Evolutionary conservation across 1,140 invertebrate genomes (phyloP), one percentile per base, ranked within the genome.

Genomic region (Drosophila oshimai): DNA sequence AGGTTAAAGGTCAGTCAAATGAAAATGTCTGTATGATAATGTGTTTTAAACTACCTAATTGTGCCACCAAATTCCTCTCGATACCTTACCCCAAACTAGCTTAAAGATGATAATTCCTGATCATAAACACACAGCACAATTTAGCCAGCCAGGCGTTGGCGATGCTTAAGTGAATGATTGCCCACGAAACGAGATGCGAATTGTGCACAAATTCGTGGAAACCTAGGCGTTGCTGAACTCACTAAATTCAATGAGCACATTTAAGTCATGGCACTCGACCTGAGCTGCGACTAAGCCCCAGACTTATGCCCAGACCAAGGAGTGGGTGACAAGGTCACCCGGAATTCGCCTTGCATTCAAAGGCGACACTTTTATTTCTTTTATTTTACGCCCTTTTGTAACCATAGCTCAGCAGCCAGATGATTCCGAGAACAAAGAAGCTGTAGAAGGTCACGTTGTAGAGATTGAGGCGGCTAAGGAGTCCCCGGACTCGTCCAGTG

Each of bases 131-230:
- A 71, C 34, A 29, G 51, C 49, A 24, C 62, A 84, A 81, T 77
- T 83, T 83, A 39, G 47, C 44, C 47, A 57, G 33, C 31, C 31
- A 62, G 64, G 54, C 77, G 77, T 72, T 75, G 77, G 77, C 61
- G 50, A 47, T 28, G 31, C 60, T 86, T 77, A 86, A 86, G 81
- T 86, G 81, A 87, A 86, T 81, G 81, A 86, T 87, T 86, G 65
- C 76, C 61, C 47, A 44, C 39, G 22, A 65, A 72, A 79, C 60
- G 57, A 72, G 71, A 53, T 58, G 57, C 42, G 68, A 73, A 81
- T 80, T 86, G 84, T 86, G 76, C 76, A 76, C 50, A 68, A 53
- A 61, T 53, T 78, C 34, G 45, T 68, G 31, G 33, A 42, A 61
- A 29, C 61, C 68, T 26, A 71, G 39, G 31, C 54, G 53, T 42